Conservation (phyloP, 2,113 vertebrate genomes). For the Typhlomys cinereus region DNA sequence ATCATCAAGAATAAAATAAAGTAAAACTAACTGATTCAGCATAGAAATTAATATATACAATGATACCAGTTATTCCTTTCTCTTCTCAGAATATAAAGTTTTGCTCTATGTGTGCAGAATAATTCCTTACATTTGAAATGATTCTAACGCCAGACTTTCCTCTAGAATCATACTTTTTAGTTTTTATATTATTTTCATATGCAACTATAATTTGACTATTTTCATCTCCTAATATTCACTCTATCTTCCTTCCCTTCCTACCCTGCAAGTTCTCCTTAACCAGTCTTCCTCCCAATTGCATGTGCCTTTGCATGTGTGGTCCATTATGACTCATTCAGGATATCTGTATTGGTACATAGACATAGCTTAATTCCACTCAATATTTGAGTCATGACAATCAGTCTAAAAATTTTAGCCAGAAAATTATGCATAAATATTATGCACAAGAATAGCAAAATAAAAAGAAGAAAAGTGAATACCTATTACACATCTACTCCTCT, state of each 20-base stretch:
- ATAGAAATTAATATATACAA: background rate
- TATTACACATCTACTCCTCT: background rate
- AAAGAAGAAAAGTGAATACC: background rate
- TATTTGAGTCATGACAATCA: background rate
- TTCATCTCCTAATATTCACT: no score
- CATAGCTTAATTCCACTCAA: no score
- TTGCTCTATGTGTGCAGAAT: fast-evolving
- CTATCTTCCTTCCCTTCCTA: no score
- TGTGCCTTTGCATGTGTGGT: no score
- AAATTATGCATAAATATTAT: background rate
- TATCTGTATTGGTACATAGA: no score
- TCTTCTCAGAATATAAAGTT: background rate
- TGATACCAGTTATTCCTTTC: background rate
- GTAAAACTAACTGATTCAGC: background rate
- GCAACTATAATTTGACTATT: no score
- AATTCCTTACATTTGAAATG: background rate
- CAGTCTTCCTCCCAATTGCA: no score
- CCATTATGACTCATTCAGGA: no score
- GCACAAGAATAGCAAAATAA: background rate
- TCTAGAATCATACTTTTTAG: background rate
- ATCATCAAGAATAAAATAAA: no score
- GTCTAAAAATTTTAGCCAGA: background rate
- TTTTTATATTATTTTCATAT: no score
- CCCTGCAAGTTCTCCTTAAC: no score
- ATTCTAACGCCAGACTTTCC: background rate